These are phyloP conservation scores for Drosophila nigrodunni DNA, from an alignment of 1,140 invertebrate species.

Conservation along the genomic window DNA sequence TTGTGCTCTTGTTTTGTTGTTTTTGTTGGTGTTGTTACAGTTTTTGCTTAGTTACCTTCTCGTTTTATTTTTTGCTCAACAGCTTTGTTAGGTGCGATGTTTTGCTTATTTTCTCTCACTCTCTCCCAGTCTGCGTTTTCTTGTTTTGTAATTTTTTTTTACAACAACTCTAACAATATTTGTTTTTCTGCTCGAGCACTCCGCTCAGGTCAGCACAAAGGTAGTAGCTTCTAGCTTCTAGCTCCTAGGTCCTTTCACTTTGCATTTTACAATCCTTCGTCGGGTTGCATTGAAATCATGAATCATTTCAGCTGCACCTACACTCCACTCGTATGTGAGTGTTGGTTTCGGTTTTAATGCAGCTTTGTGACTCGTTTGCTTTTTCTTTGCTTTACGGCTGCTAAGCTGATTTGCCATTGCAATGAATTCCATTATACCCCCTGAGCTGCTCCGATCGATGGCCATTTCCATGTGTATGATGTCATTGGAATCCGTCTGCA, in stretches of 20 bases:
- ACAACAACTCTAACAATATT: conserved; percentile 77
- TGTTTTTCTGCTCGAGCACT: conserved; percentile 60
- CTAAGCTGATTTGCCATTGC: conserved; percentile 59
- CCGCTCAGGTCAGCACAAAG: conserved; percentile 8
- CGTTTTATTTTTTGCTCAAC: conserved; percentile 35
- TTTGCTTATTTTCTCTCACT: conserved; percentile 21
- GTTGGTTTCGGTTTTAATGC: conserved; percentile 69
- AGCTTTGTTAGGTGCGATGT: conserved; percentile 22
- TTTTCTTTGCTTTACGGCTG: conserved; percentile 16
- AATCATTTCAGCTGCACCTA: conserved; percentile 74
- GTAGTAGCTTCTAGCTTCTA: neutral
- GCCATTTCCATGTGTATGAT: conserved; percentile 45
- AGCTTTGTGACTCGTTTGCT: conserved; percentile 61
- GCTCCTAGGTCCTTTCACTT: conserved; percentile 58
- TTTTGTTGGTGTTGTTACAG: conserved; percentile 45
- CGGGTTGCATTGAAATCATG: conserved; percentile 70
- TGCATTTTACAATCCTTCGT: conserved; percentile 57
- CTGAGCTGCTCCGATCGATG: conserved; percentile 31
- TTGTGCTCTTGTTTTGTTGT: conserved; percentile 17
- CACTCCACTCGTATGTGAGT: conserved; percentile 48
- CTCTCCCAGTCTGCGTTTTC: neutral
- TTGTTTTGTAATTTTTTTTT: conserved; percentile 14
- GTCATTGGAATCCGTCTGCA: conserved; percentile 40
- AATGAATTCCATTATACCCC: conserved; percentile 57
- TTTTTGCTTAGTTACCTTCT: conserved; percentile 64